phyloP scores from a whole-genome alignment of 2,888 invertebrate species.

The Plebejus argus region DNA sequence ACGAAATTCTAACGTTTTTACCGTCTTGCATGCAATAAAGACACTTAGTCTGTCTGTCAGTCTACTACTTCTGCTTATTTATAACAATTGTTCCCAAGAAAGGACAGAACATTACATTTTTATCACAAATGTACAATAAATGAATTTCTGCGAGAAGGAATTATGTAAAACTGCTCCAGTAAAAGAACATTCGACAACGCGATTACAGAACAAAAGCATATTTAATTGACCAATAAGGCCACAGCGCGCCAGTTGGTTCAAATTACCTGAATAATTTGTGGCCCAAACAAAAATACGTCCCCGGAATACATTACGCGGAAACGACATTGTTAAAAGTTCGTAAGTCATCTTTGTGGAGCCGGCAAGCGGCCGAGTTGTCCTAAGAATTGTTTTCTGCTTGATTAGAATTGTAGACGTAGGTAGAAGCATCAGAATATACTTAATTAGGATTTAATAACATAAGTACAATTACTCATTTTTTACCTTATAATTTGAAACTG shows the following conservation, averaged over 20 bases:
- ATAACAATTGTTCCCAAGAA: too few relatives aligned
- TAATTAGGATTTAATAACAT: too few relatives aligned
- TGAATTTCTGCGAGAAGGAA: not conserved
- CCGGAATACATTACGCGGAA: slow-evolving; percentile 2
- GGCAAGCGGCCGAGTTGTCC: slow-evolving; percentile 8
- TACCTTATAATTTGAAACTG: too few relatives aligned
- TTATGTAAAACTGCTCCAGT: not conserved
- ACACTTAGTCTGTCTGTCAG: too few relatives aligned
- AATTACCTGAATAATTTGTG: slow-evolving; percentile 25
- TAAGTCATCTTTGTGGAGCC: slow-evolving; percentile 22
- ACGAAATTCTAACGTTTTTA: too few relatives aligned
- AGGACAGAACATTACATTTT: too few relatives aligned
- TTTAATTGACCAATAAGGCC: slow-evolving; percentile 19
- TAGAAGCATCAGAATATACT: too few relatives aligned
- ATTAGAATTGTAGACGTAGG: not conserved
- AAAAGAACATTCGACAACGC: not conserved
- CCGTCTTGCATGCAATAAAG: too few relatives aligned
- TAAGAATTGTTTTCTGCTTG: not conserved
- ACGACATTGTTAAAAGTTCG: slow-evolving; percentile 10
- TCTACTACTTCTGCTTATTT: too few relatives aligned
- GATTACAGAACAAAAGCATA: not conserved
- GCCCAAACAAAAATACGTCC: not conserved
- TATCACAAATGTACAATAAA: not conserved
- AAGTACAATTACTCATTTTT: too few relatives aligned
- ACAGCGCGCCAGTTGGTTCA: slow-evolving; percentile 1